Percentiles rank a stretch among this genome's conserved stretches.
Conservation (phyloP, 2,888 invertebrate species). For the Panzeria rudis region DNA sequence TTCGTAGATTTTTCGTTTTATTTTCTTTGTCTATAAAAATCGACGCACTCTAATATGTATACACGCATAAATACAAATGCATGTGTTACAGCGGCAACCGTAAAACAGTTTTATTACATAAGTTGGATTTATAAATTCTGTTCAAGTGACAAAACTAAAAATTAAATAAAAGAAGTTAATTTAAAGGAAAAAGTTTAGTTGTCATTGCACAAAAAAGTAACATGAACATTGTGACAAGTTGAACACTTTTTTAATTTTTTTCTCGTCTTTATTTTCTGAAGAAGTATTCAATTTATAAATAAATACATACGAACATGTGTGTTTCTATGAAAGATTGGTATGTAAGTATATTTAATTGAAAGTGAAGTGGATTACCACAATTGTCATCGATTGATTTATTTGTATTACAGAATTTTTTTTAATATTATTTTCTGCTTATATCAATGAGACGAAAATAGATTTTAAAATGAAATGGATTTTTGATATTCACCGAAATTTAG, state of each 20-base stretch:
- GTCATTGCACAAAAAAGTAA: conserved; percentile 14
- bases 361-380: neutral
- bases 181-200: conserved; percentile 38
- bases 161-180: conserved; percentile 19
- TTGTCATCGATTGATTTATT: neutral
- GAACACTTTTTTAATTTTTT: neutral
- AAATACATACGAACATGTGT: neutral
- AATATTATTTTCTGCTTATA: too few species aligned
- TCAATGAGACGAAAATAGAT: too few species aligned
- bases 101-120: neutral
- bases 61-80: neutral
- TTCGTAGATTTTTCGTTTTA: too few species aligned
- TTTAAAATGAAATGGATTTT: too few species aligned
- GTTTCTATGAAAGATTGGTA: too few species aligned
- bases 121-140: conserved; percentile 10
- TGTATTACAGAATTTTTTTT: neutral
- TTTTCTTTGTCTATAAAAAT: too few species aligned
- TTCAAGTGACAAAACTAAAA: conserved; percentile 2
- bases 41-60: too few species aligned
- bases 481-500: too few species aligned
- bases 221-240: conserved; percentile 12
- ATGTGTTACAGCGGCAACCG: neutral
- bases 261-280: neutral
- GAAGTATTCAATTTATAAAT: conserved; percentile 19
- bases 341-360: neutral